These are phyloP conservation scores for Tamias sibiricus DNA, from an alignment of 2,113 vertebrate genomes.

Conservation along the genomic window DNA sequence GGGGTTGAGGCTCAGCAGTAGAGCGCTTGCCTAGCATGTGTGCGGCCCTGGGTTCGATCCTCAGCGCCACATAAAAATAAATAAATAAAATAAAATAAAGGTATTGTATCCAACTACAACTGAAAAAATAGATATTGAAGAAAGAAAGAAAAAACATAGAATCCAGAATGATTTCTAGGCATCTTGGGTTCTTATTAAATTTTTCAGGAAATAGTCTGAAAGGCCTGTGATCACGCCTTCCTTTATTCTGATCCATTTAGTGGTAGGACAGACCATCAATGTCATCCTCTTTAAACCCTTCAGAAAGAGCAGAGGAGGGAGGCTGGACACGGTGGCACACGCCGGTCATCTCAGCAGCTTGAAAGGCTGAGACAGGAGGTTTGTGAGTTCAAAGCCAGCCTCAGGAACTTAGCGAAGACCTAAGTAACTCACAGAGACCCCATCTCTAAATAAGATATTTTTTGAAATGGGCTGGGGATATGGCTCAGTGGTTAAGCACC, in stretches of 20 bases:
- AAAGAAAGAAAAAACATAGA: background rate
- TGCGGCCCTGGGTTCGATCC: too few species aligned
- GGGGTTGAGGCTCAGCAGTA: too few species aligned
- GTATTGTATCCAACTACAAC: too few species aligned
- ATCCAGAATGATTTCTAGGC: background rate
- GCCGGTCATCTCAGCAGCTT: background rate
- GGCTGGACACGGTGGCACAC: background rate
- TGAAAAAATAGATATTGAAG: too few species aligned
- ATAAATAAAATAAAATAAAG: too few species aligned
- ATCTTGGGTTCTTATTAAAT: background rate
- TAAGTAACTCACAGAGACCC: background rate
- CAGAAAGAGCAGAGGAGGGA: background rate
- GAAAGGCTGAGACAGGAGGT: background rate
- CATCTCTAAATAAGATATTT: background rate
- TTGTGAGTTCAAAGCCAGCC: background rate
- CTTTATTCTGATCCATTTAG: constrained; percentile 22
- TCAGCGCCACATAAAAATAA: too few species aligned
- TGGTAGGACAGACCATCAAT: background rate
- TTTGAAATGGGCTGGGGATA: too few species aligned
- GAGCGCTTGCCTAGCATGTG: too few species aligned
- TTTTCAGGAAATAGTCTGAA: constrained; percentile 1
- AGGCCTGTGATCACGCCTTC: background rate
- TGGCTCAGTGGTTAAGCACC: too few species aligned
- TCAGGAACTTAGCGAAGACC: too few species aligned
- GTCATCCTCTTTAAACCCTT: background rate